Base-by-base conservation (phyloP, 2,113 vertebrate genomes). In the Limanda limanda region DNA sequence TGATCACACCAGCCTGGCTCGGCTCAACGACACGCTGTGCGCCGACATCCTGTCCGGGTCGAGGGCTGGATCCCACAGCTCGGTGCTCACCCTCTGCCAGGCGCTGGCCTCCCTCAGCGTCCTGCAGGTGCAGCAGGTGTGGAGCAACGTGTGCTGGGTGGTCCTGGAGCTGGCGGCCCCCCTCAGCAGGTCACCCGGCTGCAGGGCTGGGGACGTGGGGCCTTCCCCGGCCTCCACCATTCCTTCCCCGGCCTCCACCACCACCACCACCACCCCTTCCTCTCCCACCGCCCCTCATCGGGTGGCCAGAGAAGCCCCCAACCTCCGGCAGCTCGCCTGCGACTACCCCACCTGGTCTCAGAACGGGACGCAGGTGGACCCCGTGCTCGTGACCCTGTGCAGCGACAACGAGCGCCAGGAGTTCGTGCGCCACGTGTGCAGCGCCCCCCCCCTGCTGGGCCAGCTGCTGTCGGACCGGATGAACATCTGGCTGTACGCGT, bases 401-500 rank as follows among this genome's bases (percentile, higher is more conserved):
- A 89, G 93, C 2, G 92, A 95, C 18, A 93, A 92, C 4, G 90
- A 95, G 8, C 78, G 37, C 0, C 59, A 67, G 1, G 63, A 79
- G 8, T 95, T 96, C 84, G 81, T 91, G 56, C 47, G 25, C 8
- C 82, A 78, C 3, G 93, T 96, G 77, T 96, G 95, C 52, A 73
- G 58, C 68, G 88, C 92, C 42, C 54, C 48, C 7, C 8, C n/a
- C 6, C 48, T 95, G 31, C 85, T 95, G 79, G 71, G 7, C 58
- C 82, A 74, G 20, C 85, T 96, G 64, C 70, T 94, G 1, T 68
- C 23, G 2, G 90, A 94, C 20, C 58, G 72, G 17, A 76, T 60
- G 23, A 94, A 95, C 76, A 55, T 20, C 45, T 95, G 95, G 95
- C 63, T 96, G 64, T 92, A 90, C 45, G 86, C 68, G 2, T 94